phyloP scores from a whole-genome alignment of 2,797 vertebrate genomes.

The Chlorospingus semifuscus region DNA sequence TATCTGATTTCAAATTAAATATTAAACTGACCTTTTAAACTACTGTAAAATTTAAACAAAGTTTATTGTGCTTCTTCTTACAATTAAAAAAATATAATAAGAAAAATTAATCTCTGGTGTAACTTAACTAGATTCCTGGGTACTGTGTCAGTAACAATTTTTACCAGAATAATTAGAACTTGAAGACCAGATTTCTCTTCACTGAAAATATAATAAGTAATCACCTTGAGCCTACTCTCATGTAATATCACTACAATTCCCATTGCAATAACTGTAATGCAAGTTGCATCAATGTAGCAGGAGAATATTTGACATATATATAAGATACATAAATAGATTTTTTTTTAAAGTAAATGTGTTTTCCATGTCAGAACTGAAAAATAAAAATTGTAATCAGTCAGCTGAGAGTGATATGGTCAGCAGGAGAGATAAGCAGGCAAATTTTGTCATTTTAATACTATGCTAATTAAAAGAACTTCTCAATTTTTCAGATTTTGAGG shows the following conservation, averaged over 20 bases:
- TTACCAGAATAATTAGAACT: slow-evolving; percentile 29
- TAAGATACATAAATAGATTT: neutral
- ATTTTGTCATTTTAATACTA: neutral
- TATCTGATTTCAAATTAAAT: slow-evolving; percentile 35
- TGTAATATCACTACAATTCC: slow-evolving; percentile 27
- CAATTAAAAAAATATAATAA: slow-evolving; percentile 29
- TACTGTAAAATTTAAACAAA: slow-evolving; percentile 36
- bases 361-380: neutral
- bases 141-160: neutral
- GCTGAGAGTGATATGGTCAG: neutral
- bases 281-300: neutral
- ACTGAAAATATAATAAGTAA: slow-evolving; percentile 33
- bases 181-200: neutral
- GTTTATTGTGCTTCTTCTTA: neutral
- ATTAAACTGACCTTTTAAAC: slow-evolving; percentile 22
- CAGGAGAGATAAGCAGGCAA: neutral
- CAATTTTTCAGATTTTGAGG: neutral
- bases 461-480: neutral
- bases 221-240: slow-evolving; percentile 18
- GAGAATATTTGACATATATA: neutral
- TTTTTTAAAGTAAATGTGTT: neutral
- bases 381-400: neutral
- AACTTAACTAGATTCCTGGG: neutral
- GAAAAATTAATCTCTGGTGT: slow-evolving; percentile 6
- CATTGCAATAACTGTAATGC: slow-evolving; percentile 13